Evolutionary conservation across 2,888 invertebrate genomes (phyloP), one percentile per base, ranked within the genome.

Genomic region (Drosophila nr. perissopoda): DNA sequence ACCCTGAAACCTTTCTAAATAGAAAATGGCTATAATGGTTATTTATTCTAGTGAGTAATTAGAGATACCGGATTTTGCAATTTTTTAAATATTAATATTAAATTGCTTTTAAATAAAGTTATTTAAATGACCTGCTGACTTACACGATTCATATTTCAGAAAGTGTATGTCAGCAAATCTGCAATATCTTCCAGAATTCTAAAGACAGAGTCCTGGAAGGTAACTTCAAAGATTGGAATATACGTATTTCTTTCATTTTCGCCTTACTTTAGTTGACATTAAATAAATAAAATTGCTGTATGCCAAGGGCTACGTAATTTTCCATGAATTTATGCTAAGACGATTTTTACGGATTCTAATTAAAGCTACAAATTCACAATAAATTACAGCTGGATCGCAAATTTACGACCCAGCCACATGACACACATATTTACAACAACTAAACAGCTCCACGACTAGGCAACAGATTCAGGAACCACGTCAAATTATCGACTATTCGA

Each of bases 401-500:
- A 71, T 65, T 51, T 42, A 49, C 21, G 74, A 75, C 59, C 46
- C 63, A 76, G 64, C 54, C n/a, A 13, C 51, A 48, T 58, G 48
- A 63, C 66, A 34, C 66, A 80, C 69, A 58, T 81, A 81, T 79
- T 62, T 70, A 38, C 64, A 62, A 51, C 48, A 60, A 53, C 40
- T 18, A 27, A 31, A 42, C 34, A 58, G 46, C 10, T 57, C n/a
- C 49, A 34, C 29, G 27, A 21, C 48, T 40, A 49, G 38, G 42
- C 69, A 54, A 53, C 40, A 64, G 51, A 52, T 42, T 34, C 49
- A n/a, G 29, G 60, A 69, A 68, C 66, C 62, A 70, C 76, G 73
- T 38, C 49, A 82, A 83, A 81, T 82, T 75, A 81, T 75, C 66
- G 64, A 64, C 72, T 65, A 8, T 21, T 69, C 81, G 75, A 81